These are phyloP conservation scores for Leiothrix lutea DNA, from an alignment of 2,113 vertebrate genomes.

Conservation along the genomic window DNA sequence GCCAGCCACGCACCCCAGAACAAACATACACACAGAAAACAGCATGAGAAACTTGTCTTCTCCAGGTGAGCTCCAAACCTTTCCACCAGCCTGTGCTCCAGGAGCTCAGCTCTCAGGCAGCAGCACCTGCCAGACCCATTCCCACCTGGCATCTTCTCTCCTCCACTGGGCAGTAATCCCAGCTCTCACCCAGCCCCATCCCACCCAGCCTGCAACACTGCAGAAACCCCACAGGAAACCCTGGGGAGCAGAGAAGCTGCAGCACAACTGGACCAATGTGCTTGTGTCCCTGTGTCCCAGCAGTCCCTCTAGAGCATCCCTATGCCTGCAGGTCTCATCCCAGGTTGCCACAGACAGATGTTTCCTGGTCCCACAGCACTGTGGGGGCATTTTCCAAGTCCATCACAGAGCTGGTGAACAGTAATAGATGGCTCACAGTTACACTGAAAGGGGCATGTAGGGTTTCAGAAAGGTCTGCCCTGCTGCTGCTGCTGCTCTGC, in stretches of 20 bases:
- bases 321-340: neutral
- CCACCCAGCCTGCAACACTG: neutral
- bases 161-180: fast-evolving
- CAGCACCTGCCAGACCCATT: neutral
- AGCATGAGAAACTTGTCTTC: neutral
- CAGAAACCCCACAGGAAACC: neutral
- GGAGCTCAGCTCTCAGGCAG: neutral
- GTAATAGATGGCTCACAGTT: neutral
- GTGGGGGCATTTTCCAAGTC: neutral
- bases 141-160: neutral
- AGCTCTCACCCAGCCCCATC: neutral
- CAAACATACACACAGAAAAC: neutral
- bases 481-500: neutral
- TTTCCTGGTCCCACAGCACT: neutral
- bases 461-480: neutral
- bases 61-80: neutral
- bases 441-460: neutral
- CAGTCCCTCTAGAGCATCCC: neutral
- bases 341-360: neutral
- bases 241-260: neutral
- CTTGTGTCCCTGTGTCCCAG: neutral
- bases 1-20: neutral
- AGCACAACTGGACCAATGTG: neutral
- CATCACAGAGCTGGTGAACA: neutral
- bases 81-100: neutral